A percentile compares a stretch with the other conserved stretches of the same genome.
Conservation (phyloP, 2,113 vertebrate genomes). For the Cyprinodon brontotheroides region DNA sequence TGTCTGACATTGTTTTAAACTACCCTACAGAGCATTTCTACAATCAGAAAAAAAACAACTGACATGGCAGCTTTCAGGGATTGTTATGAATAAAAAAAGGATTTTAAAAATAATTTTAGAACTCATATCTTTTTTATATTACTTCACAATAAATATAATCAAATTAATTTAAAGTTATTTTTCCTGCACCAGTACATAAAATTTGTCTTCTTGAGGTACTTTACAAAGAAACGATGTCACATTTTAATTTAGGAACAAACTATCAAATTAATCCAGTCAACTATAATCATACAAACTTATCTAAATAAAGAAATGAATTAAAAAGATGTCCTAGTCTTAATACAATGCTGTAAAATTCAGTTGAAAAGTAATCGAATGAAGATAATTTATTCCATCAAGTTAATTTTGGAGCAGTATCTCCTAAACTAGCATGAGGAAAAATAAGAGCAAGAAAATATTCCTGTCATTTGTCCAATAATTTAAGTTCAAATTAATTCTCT, state of each 20-base stretch:
- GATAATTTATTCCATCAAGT: too few species aligned
- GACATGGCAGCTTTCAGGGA: conserved; percentile 14
- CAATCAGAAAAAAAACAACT: not conserved
- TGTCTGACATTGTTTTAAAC: not conserved
- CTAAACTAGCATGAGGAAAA: not conserved
- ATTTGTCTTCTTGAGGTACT: not conserved
- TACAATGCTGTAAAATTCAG: too few species aligned
- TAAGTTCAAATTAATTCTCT: not conserved
- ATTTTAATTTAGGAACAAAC: not conserved
- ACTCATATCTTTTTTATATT: not conserved
- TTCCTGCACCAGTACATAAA: not conserved
- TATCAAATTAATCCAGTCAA: not conserved
- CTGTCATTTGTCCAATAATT: not conserved
- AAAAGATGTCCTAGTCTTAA: too few species aligned
- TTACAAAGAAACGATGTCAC: not conserved
- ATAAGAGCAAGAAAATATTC: not conserved
- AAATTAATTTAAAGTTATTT: not conserved
- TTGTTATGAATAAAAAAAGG: not conserved
- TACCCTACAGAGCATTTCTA: conserved; percentile 1
- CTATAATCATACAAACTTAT: too few species aligned
- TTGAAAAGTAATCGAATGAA: too few species aligned
- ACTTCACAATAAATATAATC: not conserved
- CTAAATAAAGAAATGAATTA: too few species aligned
- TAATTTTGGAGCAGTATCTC: too few species aligned
- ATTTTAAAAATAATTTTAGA: not conserved